These are phyloP conservation scores for Caradrina kadenii DNA, from an alignment of 2,888 invertebrate genomes.

Conservation along the genomic window DNA sequence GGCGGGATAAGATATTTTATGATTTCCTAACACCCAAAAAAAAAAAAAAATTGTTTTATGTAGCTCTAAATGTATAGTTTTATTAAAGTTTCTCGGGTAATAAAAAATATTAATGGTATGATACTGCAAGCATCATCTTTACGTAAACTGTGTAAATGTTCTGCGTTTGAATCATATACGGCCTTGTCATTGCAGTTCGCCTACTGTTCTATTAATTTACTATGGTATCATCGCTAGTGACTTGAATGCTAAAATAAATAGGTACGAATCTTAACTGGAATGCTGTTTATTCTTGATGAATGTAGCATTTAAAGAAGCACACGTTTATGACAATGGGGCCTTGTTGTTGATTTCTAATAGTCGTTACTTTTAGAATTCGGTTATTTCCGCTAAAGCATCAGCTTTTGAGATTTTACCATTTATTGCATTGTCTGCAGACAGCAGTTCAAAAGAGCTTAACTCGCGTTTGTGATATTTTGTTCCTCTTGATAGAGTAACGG, in stretches of 20 bases:
- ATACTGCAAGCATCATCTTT: no score
- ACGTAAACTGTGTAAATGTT: no score
- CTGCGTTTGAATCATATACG: no score
- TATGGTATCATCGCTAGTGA: conserved; percentile 53
- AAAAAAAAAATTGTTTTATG: no score
- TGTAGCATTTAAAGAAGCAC: conserved; percentile 26
- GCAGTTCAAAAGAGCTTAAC: neutral
- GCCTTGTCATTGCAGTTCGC: neutral
- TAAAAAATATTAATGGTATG: no score
- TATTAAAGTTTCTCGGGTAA: neutral
- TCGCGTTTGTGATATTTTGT: neutral
- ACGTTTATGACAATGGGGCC: conserved; percentile 33
- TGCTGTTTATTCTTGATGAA: conserved; percentile 55
- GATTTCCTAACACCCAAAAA: no score
- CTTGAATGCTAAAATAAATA: conserved; percentile 69
- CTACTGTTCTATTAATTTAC: conserved; percentile 26
- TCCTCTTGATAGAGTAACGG: neutral
- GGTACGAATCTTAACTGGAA: conserved; percentile 58
- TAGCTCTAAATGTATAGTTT: no score
- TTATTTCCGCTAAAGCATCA: no score
- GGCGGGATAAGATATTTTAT: no score
- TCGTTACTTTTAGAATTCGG: neutral
- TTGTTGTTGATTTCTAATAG: neutral
- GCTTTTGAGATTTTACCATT: no score
- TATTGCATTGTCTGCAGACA: no score